Evolutionary conservation across 2,888 invertebrate species (phyloP).

Genomic region (Galeopsomyia nigrocyanea): DNA sequence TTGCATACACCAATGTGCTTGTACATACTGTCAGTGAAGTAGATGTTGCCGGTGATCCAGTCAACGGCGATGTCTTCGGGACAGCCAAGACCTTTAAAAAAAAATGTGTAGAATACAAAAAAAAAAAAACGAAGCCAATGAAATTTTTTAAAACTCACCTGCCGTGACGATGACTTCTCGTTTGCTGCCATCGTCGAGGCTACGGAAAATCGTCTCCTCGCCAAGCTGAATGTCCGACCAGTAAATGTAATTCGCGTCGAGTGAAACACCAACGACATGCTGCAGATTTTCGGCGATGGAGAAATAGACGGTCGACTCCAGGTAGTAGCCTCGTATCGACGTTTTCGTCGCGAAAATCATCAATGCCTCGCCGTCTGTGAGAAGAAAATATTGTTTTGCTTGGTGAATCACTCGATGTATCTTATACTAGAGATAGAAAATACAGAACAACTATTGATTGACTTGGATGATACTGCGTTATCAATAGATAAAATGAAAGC

Average conservation of each 20-base stretch:
- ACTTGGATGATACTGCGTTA: too few species aligned
- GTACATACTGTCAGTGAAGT: slow-evolving; percentile 82
- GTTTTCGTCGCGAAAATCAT: slow-evolving; percentile 78
- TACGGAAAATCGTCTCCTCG: slow-evolving; percentile 79
- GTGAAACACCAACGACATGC: slow-evolving; percentile 78
- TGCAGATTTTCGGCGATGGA: slow-evolving; percentile 71
- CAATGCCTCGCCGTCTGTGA: slow-evolving; percentile 75
- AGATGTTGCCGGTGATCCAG: slow-evolving; percentile 84
- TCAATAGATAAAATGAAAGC: too few species aligned
- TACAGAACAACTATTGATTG: too few species aligned
- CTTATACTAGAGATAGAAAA: too few species aligned
- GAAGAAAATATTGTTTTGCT: background rate
- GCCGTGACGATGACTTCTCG: slow-evolving; percentile 71
- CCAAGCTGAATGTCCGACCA: slow-evolving; percentile 83
- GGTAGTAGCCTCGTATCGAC: slow-evolving; percentile 76
- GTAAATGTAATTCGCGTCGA: slow-evolving; percentile 79
- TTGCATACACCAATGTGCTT: slow-evolving; percentile 82
- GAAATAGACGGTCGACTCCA: slow-evolving; percentile 72
- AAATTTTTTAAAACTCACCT: slow-evolving; percentile 57
- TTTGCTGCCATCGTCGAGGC: slow-evolving; percentile 74
- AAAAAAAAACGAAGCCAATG: background rate
- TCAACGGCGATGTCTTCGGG: slow-evolving; percentile 85
- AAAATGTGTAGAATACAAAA: background rate
- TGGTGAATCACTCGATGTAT: too few species aligned
- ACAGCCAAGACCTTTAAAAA: slow-evolving; percentile 75